phyloP scores from a whole-genome alignment of 92 coral and sea anemone species.

The Ricordea florida region DNA sequence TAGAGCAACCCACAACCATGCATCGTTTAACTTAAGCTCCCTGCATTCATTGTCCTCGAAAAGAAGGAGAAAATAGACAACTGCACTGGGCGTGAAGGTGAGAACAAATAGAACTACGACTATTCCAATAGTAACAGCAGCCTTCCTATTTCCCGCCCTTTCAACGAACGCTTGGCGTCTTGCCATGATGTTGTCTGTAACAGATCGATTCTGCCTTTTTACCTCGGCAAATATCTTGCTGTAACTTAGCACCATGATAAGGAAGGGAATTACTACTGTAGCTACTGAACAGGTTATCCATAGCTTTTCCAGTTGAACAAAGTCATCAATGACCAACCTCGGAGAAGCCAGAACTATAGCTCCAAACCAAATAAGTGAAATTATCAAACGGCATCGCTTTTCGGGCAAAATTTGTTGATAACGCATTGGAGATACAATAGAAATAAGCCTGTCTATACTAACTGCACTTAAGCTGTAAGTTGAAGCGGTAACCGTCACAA shows the following conservation, averaged over 20 bases:
- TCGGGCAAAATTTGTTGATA: constrained; percentile 54
- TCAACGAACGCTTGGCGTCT: background rate
- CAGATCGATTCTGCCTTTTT: constrained; percentile 29
- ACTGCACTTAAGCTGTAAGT: constrained; percentile 63
- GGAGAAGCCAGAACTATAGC: constrained; percentile 35
- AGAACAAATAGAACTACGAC: constrained; percentile 34
- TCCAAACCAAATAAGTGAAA: constrained; percentile 36
- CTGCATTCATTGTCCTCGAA: constrained; percentile 29
- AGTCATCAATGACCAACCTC: constrained; percentile 18
- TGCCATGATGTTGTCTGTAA: background rate
- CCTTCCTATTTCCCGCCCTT: constrained; percentile 39
- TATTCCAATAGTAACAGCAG: constrained; percentile 44
- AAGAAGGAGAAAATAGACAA: constrained; percentile 51
- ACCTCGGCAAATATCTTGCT: constrained; percentile 35
- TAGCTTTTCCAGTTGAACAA: constrained; percentile 15
- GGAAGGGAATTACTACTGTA: constrained; percentile 52
- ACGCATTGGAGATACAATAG: constrained; percentile 37
- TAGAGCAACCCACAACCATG: constrained; percentile 63
- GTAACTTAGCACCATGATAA: constrained; percentile 31
- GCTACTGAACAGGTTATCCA: constrained; percentile 60
- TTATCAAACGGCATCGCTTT: constrained; percentile 38
- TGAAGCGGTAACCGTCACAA: constrained; percentile 58
- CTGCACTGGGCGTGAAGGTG: constrained; percentile 45
- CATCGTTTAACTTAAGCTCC: constrained; percentile 20
- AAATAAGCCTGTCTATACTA: constrained; percentile 54